Base-by-base conservation (phyloP, 2,888 invertebrate genomes). In the Metopia argyrocephala region DNA sequence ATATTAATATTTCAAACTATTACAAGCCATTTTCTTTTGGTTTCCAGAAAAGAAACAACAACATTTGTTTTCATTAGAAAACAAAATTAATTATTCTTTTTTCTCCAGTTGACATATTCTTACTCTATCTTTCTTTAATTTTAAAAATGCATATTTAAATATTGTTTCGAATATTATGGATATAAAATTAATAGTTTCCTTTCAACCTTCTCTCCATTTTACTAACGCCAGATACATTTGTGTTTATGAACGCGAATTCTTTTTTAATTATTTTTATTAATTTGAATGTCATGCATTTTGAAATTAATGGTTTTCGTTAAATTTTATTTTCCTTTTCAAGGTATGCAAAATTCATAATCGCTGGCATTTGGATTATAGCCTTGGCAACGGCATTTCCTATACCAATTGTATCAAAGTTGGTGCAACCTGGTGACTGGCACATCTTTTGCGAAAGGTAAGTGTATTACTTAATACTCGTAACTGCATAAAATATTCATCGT, bases 301-400 rank as follows among this genome's bases (percentile, higher is more conserved):
- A 46, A 50, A 31, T 59, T 31, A 9, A 25, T 21, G 20, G 20
- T 31, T 57, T 38, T 9, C 12, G 57, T 28, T 23, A 2, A 38
- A 54, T 68, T 18, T 1, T 28, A 3, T 75, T 61, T 38, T 7
- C n/a, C n/a, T n/a, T 18, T 84, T 85, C 52, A 84, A 91, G 91
- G 73, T 90, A 90, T 84, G 91, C 91, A 7, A 91, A 89, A 83
- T 88, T 88, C 79, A 89, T 91, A 82, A 91, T 91, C 78, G 88
- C 87, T 50, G 88, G 86, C 64, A 88, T 91, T 69, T 91, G 91
- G 91, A 82, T 86, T 65, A 89, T 91, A 84, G 96, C 97, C 0
- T 89, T 96, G 23, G 92, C 94, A 3, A 95, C 96, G 0, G 96
- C 96, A 0, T 92, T 95, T 23, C 97, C 97, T 0, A 95, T 96